Evolutionary conservation across 2,888 invertebrate genomes (phyloP).

Genomic region (Machimus atricapillus): DNA sequence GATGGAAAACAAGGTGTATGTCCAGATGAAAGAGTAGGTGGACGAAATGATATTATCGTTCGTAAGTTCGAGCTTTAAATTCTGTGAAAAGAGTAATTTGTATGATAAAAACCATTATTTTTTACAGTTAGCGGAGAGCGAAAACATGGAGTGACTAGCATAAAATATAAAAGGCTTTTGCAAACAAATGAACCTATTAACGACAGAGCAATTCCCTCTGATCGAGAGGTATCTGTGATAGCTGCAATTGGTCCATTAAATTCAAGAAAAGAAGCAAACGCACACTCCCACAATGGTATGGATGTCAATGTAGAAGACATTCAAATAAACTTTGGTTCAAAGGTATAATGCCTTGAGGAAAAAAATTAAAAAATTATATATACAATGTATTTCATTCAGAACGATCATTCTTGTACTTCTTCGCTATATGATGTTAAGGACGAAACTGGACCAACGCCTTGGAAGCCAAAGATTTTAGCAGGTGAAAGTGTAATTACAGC

Average conservation of each 20-base stretch:
- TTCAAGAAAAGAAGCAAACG: slow-evolving; percentile 80
- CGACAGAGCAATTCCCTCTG: slow-evolving; percentile 73
- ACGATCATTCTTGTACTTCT: slow-evolving; percentile 76
- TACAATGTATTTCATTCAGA: slow-evolving; percentile 59
- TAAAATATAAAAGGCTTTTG: slow-evolving; percentile 80
- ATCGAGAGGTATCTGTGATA: slow-evolving; percentile 78
- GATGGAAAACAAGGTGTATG: slow-evolving; percentile 85
- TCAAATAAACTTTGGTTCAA: slow-evolving; percentile 78
- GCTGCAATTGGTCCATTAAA: slow-evolving; percentile 89
- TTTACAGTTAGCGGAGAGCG: slow-evolving; percentile 73
- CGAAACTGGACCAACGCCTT: slow-evolving; percentile 69
- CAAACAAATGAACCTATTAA: slow-evolving; percentile 76
- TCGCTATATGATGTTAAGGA: slow-evolving; percentile 71
- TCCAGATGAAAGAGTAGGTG: slow-evolving; percentile 82
- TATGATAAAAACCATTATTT: not conserved
- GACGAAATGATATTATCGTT: slow-evolving; percentile 77
- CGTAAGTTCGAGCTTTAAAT: slow-evolving; percentile 57
- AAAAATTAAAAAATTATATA: not conserved
- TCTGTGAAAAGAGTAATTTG: not conserved
- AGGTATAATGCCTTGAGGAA: slow-evolving; percentile 57
- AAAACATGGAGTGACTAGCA: slow-evolving; percentile 79
- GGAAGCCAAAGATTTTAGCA: slow-evolving; percentile 73
- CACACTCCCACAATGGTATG: slow-evolving; percentile 69
- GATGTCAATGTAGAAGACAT: slow-evolving; percentile 68
- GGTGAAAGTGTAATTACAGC: slow-evolving; percentile 73